These are phyloP conservation scores for Cantharis nigra DNA, from an alignment of 2,888 invertebrate genomes.

Conservation along the genomic window DNA sequence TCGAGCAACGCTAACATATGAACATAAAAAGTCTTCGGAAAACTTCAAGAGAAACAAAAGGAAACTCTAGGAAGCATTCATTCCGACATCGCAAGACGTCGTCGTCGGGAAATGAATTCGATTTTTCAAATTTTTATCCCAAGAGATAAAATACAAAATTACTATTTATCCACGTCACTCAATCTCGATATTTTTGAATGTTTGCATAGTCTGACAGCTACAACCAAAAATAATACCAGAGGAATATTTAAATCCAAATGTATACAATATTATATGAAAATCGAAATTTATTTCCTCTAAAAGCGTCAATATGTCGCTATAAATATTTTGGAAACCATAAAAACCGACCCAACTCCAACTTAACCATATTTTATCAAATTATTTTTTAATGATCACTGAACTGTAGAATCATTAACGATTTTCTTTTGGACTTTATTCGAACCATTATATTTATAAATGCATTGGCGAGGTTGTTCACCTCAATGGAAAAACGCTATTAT, in stretches of 20 bases:
- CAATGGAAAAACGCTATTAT: not conserved
- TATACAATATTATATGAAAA: not conserved
- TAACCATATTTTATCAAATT: not conserved
- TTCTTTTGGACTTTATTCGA: not conserved
- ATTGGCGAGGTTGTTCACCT: not conserved
- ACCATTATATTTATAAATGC: not conserved
- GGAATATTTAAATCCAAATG: not conserved
- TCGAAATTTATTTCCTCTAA: not conserved
- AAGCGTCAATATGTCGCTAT: not conserved
- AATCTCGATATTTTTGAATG: not conserved
- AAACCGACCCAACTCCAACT: not conserved
- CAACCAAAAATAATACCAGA: not conserved
- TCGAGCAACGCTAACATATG: not conserved
- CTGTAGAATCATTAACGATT: not conserved
- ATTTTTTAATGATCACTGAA: not conserved
- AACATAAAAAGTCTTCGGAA: not conserved
- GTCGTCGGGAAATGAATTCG: not conserved
- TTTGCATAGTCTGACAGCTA: not conserved
- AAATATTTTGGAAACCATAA: not conserved
- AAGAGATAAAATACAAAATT: not conserved
- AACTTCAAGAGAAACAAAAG: not conserved
- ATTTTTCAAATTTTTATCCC: not conserved
- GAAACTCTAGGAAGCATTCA: not conserved
- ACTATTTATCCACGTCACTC: not conserved
- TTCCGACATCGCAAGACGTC: not conserved